Base-by-base conservation (phyloP, 1,140 invertebrate species). In the Propsilocerus akamusi region DNA sequence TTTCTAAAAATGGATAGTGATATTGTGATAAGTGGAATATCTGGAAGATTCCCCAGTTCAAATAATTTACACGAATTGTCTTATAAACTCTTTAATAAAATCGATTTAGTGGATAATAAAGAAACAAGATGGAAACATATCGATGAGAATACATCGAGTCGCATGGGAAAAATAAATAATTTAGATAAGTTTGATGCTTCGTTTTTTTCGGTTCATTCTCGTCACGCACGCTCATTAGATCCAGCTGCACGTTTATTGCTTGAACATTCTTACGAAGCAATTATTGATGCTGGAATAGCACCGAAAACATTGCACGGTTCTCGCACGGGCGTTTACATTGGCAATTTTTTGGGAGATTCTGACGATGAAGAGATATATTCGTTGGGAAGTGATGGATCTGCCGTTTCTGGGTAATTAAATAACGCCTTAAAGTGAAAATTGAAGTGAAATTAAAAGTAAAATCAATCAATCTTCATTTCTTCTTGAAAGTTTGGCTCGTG, bases 321-420 rank as follows among this genome's bases (percentile, higher is more conserved):
- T 2, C 82, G 71, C 56, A 88, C 80, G 2, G 86, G 83, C 20
- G 85, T 90, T 3, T 86, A 79, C 57, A 68, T 87, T 48, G 86
- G 84, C 8, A 70, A 75, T 1, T 85, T 79, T 61, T 78, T 80
- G 49, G 83, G 82, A 2, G 86, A 90, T 59, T 75, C 74, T 1
- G 78, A 81, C n/a, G n/a, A n/a, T n/a, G n/a, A n/a, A n/a, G n/a
- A n/a, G n/a, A n/a, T n/a, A n/a, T 56, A 83, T 86, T 53, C 86
- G 91, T 62, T 86, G 86, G 0, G 75, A 90, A 53, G 74, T 5
- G 67, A 69, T 20, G 72, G 70, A 11, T 75, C 73, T 56, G 74
- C 71, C 51, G 71, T 91, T 55, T 82, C 79, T 14, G 86, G 86
- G 64, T 82, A 74, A 62, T 68, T 69, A 41, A n/a, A n/a, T n/a